phyloP scores from a whole-genome alignment of 2,888 invertebrate genomes.

The Drosophila ezoana region DNA sequence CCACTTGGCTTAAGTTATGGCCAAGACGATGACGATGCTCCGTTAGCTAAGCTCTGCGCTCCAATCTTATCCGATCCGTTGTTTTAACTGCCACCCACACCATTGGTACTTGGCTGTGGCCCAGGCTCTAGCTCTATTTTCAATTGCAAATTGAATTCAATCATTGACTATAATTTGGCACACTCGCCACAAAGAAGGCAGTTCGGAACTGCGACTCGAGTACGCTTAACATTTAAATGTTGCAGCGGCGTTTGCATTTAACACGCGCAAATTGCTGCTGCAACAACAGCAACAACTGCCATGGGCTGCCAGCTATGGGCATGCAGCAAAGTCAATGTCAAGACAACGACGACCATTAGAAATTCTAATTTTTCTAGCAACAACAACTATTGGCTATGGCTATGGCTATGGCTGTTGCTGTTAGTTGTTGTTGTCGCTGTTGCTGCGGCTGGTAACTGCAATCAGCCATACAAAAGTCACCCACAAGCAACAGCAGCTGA shows the following conservation, averaged over 20 bases:
- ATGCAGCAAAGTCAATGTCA: conserved; percentile 54
- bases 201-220: conserved; percentile 13
- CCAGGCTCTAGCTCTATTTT: conserved; percentile 52
- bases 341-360: conserved; percentile 70
- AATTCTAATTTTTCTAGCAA: conserved; percentile 71
- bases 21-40: conserved; percentile 25
- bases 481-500: conserved; percentile 66
- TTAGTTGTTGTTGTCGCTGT: conserved; percentile 4
- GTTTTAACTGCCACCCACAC: conserved; percentile 30
- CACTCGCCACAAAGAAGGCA: conserved; percentile 52
- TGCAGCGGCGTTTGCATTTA: conserved; percentile 73
- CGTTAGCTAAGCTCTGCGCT: conserved; percentile 19
- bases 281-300: conserved; percentile 31
- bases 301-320: conserved; percentile 39
- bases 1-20: conserved; percentile 20
- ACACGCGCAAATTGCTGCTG: conserved; percentile 76
- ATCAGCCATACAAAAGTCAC: conserved; percentile 70
- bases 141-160: conserved; percentile 81
- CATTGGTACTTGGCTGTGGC: conserved; percentile 3
- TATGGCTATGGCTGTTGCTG: conserved; percentile 8
- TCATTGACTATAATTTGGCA: conserved; percentile 78
- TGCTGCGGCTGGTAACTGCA: conserved; percentile 45
- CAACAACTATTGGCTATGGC: conserved; percentile 42
- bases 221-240: conserved; percentile 75
- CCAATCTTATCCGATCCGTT: background rate